Evolutionary conservation across 1,140 invertebrate genomes (phyloP).

Genomic region (Ips nitidus): DNA sequence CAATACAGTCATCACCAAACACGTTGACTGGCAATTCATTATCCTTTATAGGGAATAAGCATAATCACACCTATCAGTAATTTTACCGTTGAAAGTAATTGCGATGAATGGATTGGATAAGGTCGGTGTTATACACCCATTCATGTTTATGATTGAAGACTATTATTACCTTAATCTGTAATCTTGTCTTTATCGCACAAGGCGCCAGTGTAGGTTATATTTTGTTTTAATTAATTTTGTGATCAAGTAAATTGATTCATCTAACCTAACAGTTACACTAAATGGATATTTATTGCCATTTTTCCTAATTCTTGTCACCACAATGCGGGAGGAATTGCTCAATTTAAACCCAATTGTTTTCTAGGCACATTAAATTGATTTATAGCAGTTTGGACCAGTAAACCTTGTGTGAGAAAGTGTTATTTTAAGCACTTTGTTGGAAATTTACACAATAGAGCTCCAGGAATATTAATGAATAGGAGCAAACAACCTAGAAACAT

Average conservation of each 20-base stretch:
- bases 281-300: background rate
- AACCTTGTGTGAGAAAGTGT: too few relatives aligned
- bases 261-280: too few relatives aligned
- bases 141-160: background rate
- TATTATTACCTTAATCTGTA: background rate
- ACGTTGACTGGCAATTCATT: too few relatives aligned
- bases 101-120: background rate
- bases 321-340: background rate
- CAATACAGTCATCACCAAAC: too few relatives aligned
- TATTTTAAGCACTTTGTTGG: too few relatives aligned
- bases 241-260: too few relatives aligned
- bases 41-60: too few relatives aligned
- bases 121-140: background rate
- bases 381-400: background rate
- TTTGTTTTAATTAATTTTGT: too few relatives aligned
- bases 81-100: constrained; percentile 5
- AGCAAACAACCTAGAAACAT: too few relatives aligned
- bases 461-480: too few relatives aligned
- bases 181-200: background rate
- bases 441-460: too few relatives aligned
- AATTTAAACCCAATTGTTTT: background rate
- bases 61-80: background rate
- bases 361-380: background rate
- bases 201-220: background rate
- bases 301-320: background rate